Evolutionary conservation across 1,140 invertebrate species (phyloP).

Genomic region (Trissolcus basalis): DNA sequence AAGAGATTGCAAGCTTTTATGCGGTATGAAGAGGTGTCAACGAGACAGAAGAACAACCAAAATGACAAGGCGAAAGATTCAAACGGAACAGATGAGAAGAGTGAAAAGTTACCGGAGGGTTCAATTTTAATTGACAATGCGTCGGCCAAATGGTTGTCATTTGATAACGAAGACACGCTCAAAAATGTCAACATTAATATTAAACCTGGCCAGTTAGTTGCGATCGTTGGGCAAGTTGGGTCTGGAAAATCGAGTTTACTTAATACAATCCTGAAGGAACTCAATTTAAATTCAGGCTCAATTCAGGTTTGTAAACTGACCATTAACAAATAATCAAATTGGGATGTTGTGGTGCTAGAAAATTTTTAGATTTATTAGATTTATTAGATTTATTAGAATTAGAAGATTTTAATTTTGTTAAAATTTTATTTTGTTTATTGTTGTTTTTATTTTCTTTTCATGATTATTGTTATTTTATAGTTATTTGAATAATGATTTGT

Average conservation of each 20-base stretch:
- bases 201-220: conserved; percentile 80
- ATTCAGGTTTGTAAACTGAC: conserved; percentile 61
- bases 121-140: conserved; percentile 66
- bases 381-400: too few relatives aligned
- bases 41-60: conserved; percentile 34
- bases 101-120: conserved; percentile 40
- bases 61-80: conserved; percentile 8
- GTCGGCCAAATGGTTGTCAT: conserved; percentile 70
- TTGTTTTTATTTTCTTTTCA: too few relatives aligned
- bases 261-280: conserved; percentile 85
- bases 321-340: too few relatives aligned
- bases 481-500: too few relatives aligned
- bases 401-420: too few relatives aligned
- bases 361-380: too few relatives aligned
- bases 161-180: conserved; percentile 72
- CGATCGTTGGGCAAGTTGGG: conserved; percentile 87
- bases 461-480: too few relatives aligned
- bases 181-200: conserved; percentile 78
- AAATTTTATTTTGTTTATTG: too few relatives aligned
- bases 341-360: too few relatives aligned
- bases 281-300: conserved; percentile 78
- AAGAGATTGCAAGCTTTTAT: conserved; percentile 82
- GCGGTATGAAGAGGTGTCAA: conserved; percentile 77
- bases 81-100: conserved; percentile 27
- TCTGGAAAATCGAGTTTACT: conserved; percentile 87